These are phyloP conservation scores for Heliconius himera DNA, from an alignment of 1,140 invertebrate genomes.

Conservation along the genomic window DNA sequence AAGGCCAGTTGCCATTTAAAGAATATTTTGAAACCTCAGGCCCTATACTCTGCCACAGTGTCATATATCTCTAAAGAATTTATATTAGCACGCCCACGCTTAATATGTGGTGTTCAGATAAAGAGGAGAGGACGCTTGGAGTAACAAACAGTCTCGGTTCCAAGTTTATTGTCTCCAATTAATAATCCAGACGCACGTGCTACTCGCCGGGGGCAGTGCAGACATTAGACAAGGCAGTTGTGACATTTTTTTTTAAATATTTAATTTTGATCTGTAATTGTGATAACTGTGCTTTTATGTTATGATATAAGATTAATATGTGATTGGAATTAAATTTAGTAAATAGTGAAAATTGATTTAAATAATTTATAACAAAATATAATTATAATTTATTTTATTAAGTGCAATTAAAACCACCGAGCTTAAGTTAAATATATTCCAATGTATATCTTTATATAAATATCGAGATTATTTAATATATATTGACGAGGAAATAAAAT, in stretches of 20 bases:
- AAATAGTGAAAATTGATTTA: too few species aligned
- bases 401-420: too few species aligned
- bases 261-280: not conserved
- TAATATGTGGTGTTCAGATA: constrained; percentile 38
- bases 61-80: constrained; percentile 10
- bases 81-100: constrained; percentile 10
- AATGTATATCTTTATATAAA: too few species aligned
- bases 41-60: not conserved
- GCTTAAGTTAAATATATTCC: too few species aligned
- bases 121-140: constrained; percentile 31
- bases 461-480: too few species aligned
- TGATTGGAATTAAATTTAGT: too few species aligned
- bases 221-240: constrained; percentile 16
- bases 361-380: too few species aligned
- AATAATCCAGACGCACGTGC: constrained; percentile 61
- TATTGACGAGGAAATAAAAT: too few species aligned
- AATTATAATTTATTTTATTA: too few species aligned
- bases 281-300: not conserved
- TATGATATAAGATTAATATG: too few species aligned
- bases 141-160: constrained; percentile 42
- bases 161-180: constrained; percentile 57
- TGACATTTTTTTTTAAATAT: not conserved
- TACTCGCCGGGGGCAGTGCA: constrained; percentile 28
- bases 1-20: not conserved
- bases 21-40: not conserved